Conservation (phyloP, 1,140 invertebrate species). For the Odontomachus brunneus region DNA sequence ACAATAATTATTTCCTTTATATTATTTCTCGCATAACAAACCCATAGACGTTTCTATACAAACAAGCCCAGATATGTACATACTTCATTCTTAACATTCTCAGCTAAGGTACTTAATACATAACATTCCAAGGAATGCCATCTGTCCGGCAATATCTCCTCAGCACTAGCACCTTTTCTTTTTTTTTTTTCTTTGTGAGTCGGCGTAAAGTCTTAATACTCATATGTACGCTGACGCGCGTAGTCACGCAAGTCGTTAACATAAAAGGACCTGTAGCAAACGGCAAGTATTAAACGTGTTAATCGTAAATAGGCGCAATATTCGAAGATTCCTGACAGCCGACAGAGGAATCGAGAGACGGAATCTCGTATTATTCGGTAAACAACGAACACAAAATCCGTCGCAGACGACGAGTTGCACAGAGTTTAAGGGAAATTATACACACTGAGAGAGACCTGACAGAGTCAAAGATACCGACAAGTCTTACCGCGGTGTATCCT, state of each 20-base stretch:
- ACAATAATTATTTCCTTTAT: slow-evolving; percentile 76
- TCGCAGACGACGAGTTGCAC: slow-evolving; percentile 8
- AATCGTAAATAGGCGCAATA: slow-evolving; percentile 47
- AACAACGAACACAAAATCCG: slow-evolving; percentile 1
- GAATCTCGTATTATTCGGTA: slow-evolving; percentile 31
- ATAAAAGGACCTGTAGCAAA: slow-evolving; percentile 8
- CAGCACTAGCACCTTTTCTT: slow-evolving; percentile 65
- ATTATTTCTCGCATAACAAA: slow-evolving; percentile 82
- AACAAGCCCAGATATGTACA: slow-evolving; percentile 79
- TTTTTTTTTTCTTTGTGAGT: slow-evolving; percentile 41
- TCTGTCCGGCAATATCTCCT: slow-evolving; percentile 78
- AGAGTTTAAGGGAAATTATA: neutral
- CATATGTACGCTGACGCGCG: slow-evolving; percentile 18
- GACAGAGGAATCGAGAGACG: slow-evolving; percentile 13
- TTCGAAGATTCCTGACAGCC: slow-evolving; percentile 17
- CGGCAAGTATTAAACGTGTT: slow-evolving; percentile 43
- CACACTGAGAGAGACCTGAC: slow-evolving; percentile 22
- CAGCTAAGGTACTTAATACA: slow-evolving; percentile 78
- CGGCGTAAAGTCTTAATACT: slow-evolving; percentile 25
- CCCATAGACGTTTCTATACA: slow-evolving; percentile 79
- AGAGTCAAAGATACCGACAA: neutral
- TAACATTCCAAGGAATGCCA: slow-evolving; percentile 81
- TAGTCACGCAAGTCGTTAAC: slow-evolving; percentile 38
- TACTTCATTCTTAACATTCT: slow-evolving; percentile 77
- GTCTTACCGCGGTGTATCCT: slow-evolving; percentile 17